These are phyloP conservation scores for Mantis religiosa DNA, from an alignment of 2,888 invertebrate species.

Conservation along the genomic window DNA sequence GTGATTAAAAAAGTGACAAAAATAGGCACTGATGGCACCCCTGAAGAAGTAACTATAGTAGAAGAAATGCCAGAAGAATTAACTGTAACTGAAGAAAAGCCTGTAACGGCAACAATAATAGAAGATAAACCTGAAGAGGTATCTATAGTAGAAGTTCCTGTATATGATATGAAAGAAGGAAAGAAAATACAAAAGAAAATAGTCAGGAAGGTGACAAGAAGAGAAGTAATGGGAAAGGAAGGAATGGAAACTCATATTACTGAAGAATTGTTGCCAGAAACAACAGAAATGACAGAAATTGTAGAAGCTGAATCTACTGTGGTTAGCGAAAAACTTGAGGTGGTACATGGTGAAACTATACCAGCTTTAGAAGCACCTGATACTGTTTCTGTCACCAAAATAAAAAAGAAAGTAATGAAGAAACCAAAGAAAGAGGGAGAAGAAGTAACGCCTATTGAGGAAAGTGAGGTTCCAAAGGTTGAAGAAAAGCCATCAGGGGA, in stretches of 20 bases:
- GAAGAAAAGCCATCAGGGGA: background rate
- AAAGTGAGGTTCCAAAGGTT: background rate
- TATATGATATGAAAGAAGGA: conserved; percentile 15
- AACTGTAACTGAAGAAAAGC: background rate
- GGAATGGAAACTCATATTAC: conserved; percentile 48
- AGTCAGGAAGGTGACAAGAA: conserved; percentile 8
- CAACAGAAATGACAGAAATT: conserved; percentile 22
- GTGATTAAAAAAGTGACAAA: background rate
- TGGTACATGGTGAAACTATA: background rate
- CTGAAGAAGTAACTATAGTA: background rate
- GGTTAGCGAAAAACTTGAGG: background rate
- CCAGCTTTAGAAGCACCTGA: conserved; percentile 14
- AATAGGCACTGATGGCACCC: background rate
- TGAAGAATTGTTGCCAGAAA: conserved; percentile 39
- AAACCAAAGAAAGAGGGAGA: conserved; percentile 27
- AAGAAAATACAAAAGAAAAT: conserved; percentile 11
- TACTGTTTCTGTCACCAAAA: background rate
- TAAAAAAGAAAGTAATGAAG: conserved; percentile 30
- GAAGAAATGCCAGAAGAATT: background rate
- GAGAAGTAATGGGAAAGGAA: conserved; percentile 22
- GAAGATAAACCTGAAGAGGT: conserved; percentile 17
- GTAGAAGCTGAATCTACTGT: background rate
- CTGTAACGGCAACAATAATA: background rate
- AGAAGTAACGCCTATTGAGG: background rate
- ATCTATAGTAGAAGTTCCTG: conserved; percentile 28